phyloP scores from a whole-genome alignment of 2,113 vertebrate genomes.

The Mustela lutreola region DNA sequence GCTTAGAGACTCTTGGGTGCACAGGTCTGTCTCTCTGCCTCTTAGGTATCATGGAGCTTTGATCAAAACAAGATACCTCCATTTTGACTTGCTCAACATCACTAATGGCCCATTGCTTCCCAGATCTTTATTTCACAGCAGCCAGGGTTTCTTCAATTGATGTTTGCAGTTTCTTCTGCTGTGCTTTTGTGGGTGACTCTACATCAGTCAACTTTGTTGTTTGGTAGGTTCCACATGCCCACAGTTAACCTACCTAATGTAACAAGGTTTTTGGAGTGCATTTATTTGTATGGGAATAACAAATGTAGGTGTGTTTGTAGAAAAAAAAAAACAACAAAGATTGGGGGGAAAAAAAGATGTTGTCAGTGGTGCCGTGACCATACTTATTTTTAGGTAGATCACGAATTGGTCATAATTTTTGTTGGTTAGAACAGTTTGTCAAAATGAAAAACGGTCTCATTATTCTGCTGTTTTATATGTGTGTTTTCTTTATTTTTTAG shows the following conservation, averaged over 20 bases:
- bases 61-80: slow-evolving; percentile 48
- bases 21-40: slow-evolving; percentile 23
- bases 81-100: background rate
- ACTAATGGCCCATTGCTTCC: background rate
- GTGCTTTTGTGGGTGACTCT: background rate
- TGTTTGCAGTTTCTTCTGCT: background rate
- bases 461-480: background rate
- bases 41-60: slow-evolving; percentile 37
- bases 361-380: background rate
- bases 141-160: background rate
- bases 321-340: background rate
- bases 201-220: background rate
- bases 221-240: background rate
- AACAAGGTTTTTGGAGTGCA: background rate
- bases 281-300: background rate
- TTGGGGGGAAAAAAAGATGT: no score
- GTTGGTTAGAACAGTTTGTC: background rate
- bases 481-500: background rate
- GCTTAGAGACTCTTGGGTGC: slow-evolving; percentile 27
- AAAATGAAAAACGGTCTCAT: background rate
- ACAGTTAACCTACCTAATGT: background rate
- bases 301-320: background rate
- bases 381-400: background rate
- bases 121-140: background rate
- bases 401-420: slow-evolving; percentile 3